Conservation (phyloP, 2,113 vertebrate genomes). For the Conger conger region DNA sequence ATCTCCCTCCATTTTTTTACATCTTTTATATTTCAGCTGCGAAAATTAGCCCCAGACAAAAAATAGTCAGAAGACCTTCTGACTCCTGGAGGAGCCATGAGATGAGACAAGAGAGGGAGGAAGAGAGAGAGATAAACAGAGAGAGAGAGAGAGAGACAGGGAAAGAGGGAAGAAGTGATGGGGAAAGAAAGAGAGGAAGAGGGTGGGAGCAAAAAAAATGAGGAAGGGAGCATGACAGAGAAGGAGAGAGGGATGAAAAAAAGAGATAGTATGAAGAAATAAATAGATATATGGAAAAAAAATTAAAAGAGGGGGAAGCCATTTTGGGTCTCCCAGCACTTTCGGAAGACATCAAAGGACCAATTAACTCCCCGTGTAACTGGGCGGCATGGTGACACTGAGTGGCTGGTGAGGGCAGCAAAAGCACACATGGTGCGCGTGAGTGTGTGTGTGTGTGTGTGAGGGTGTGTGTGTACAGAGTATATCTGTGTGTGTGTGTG, state of each 20-base stretch:
- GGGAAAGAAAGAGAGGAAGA: background rate
- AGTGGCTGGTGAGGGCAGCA: slow-evolving; percentile 86
- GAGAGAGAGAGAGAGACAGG: background rate
- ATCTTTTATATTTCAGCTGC: slow-evolving; percentile 44
- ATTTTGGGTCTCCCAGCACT: slow-evolving; percentile 70
- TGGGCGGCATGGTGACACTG: slow-evolving; percentile 80
- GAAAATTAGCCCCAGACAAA: slow-evolving; percentile 73
- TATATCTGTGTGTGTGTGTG: slow-evolving; percentile 27
- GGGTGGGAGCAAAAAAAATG: background rate
- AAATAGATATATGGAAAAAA: slow-evolving; percentile 48
- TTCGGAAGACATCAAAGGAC: slow-evolving; percentile 92
- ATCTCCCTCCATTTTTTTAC: slow-evolving; percentile 53
- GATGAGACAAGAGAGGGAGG: slow-evolving; percentile 54
- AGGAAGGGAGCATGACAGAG: slow-evolving; percentile 4
- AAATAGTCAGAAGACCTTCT: slow-evolving; percentile 64
- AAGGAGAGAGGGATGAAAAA: slow-evolving; percentile 12
- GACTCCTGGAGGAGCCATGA: slow-evolving; percentile 63
- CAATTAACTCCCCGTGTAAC: slow-evolving; percentile 94
- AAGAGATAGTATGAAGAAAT: slow-evolving; percentile 23
- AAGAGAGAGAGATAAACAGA: slow-evolving; percentile 17
- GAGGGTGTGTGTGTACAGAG: slow-evolving; percentile 25
- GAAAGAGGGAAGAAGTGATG: background rate
- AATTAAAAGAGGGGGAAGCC: slow-evolving; percentile 33
- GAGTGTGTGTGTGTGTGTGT: slow-evolving; percentile 25
- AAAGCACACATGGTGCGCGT: slow-evolving; percentile 60